Conservation (phyloP, 1,140 invertebrate species). For the Ctenoplectra terminalis region DNA sequence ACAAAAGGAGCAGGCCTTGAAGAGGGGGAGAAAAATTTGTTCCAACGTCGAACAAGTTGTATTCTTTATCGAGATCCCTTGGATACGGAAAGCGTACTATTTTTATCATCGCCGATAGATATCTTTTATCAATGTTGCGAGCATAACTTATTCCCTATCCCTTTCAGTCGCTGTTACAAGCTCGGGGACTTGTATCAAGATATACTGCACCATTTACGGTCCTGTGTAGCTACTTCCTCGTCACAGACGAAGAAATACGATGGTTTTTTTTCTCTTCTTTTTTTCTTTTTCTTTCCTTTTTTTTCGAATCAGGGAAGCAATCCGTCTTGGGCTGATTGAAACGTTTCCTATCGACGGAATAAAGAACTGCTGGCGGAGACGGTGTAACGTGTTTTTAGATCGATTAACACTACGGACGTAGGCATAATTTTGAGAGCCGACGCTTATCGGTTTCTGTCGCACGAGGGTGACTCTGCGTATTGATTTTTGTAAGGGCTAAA, state of each 20-base stretch:
- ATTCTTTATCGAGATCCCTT: constrained; percentile 24
- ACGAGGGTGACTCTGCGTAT: no score
- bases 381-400: background rate
- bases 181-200: constrained; percentile 31
- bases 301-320: background rate
- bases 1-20: background rate
- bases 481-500: no score
- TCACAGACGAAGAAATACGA: background rate
- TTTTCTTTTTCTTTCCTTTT: background rate
- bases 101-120: constrained; percentile 37
- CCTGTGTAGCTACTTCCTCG: background rate
- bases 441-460: no score
- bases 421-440: no score
- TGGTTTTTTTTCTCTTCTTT: background rate
- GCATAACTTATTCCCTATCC: constrained; percentile 23
- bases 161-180: constrained; percentile 3
- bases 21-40: constrained; percentile 10
- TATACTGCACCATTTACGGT: constrained; percentile 21
- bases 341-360: background rate
- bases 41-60: constrained; percentile 23
- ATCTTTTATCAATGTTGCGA: constrained; percentile 28
- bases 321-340: constrained; percentile 13
- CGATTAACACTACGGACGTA: no score
- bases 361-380: no score
- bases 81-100: constrained; percentile 37